Conservation (phyloP, 2,888 invertebrate genomes). For the Macrosoma leucophasiata region DNA sequence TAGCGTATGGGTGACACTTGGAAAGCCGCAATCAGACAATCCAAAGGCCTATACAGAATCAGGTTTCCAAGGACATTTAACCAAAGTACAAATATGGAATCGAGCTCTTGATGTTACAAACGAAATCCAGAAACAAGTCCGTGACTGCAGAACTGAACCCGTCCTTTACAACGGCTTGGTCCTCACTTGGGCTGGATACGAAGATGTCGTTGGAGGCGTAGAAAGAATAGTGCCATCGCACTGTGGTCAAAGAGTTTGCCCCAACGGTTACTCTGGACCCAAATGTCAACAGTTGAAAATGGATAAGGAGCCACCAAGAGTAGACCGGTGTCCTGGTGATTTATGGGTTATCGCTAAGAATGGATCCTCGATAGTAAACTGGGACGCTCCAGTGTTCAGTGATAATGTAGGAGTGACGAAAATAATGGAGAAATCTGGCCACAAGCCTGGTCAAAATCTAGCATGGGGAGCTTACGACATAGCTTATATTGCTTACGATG, state of each 20-base stretch:
- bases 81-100: conserved; percentile 96
- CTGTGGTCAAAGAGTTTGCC: conserved; percentile 92
- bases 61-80: conserved; percentile 97
- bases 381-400: conserved; percentile 94
- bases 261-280: conserved; percentile 88
- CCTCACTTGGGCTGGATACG: conserved; percentile 95
- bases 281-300: conserved; percentile 90
- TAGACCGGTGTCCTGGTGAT: conserved; percentile 94
- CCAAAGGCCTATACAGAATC: conserved; percentile 89
- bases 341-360: conserved; percentile 95
- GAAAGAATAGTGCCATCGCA: conserved; percentile 93
- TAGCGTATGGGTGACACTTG: conserved; percentile 94
- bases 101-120: conserved; percentile 92
- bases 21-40: conserved; percentile 89
- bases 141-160: conserved; percentile 94
- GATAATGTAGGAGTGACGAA: conserved; percentile 90
- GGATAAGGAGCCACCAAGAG: conserved; percentile 90
- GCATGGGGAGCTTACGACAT: conserved; percentile 95
- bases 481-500: conserved; percentile 95
- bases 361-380: conserved; percentile 90
- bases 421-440: conserved; percentile 89
- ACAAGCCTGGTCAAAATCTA: conserved; percentile 90
- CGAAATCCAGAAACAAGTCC: conserved; percentile 94
- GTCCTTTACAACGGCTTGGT: conserved; percentile 90
- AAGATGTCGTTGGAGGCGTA: conserved; percentile 90